Conservation (phyloP, 2,888 invertebrate genomes). For the Chrysodeixis includens region DNA sequence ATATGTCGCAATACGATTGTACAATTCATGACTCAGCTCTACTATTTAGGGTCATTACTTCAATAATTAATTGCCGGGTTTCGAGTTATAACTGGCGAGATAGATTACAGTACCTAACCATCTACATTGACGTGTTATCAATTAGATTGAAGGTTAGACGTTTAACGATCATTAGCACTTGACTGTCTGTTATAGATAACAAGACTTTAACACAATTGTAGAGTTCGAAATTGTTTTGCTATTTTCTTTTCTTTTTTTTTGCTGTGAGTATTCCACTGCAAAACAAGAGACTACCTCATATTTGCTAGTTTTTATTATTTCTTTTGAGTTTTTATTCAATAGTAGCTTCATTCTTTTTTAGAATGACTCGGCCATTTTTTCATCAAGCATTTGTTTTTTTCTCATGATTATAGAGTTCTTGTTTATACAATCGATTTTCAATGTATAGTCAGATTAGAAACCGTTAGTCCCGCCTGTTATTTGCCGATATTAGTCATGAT, state of each 20-base stretch:
- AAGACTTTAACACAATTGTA: neutral
- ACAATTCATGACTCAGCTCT: neutral
- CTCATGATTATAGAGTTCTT: neutral
- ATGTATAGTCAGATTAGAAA: neutral
- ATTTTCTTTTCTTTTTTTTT: too few species aligned
- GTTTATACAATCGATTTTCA: slow-evolving; percentile 14
- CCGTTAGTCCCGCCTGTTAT: too few species aligned
- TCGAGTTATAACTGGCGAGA: neutral
- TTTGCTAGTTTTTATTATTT: too few species aligned
- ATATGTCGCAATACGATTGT: too few species aligned
- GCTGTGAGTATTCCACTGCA: too few species aligned
- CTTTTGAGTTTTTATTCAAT: too few species aligned
- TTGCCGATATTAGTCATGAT: too few species aligned
- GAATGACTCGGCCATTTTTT: too few species aligned
- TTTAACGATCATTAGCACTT: neutral
- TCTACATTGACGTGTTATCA: slow-evolving; percentile 1
- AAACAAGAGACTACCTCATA: too few species aligned
- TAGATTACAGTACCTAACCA: neutral
- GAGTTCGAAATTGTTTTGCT: neutral
- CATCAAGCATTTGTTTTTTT: neutral
- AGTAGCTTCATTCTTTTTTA: too few species aligned
- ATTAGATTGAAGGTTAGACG: neutral
- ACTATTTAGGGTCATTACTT: neutral
- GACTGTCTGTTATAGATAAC: neutral
- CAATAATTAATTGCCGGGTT: neutral